These are phyloP conservation scores for Poecilus cupreus DNA, from an alignment of 2,888 invertebrate genomes.

Conservation along the genomic window DNA sequence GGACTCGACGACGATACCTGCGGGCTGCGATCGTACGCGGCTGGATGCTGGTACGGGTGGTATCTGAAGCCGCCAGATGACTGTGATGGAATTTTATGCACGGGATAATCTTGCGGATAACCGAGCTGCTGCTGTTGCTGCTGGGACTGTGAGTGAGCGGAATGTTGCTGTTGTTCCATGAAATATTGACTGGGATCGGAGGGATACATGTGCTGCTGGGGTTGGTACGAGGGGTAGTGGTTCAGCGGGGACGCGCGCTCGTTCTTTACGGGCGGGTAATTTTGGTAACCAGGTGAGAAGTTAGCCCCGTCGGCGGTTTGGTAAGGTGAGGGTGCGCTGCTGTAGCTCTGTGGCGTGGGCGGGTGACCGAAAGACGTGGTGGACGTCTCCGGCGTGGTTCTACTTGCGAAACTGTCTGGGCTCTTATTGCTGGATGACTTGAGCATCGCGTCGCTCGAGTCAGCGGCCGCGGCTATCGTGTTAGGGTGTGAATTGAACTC, in stretches of 20 bases:
- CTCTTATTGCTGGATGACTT: conserved; percentile 75
- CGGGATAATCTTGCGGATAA: conserved; percentile 68
- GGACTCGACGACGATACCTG: conserved; percentile 73
- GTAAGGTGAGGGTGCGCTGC: conserved; percentile 81
- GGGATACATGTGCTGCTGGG: conserved; percentile 57
- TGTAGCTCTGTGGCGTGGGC: conserved; percentile 80
- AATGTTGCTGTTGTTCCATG: conserved; percentile 64
- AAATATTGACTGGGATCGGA: conserved; percentile 54
- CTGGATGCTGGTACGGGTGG: conserved; percentile 71
- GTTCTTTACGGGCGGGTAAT: conserved; percentile 69
- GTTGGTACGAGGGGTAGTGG: conserved; percentile 59
- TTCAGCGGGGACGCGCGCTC: conserved; percentile 73
- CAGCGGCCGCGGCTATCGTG: conserved; percentile 82
- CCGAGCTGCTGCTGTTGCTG: conserved; percentile 68
- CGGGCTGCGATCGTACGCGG: conserved; percentile 75
- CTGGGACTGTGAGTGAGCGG: conserved; percentile 63
- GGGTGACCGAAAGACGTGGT: conserved; percentile 79
- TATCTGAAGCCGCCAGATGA: conserved; percentile 69
- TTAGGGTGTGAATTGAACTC: conserved; percentile 74
- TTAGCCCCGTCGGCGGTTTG: conserved; percentile 77
- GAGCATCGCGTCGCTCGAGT: conserved; percentile 83
- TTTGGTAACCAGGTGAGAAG: conserved; percentile 74
- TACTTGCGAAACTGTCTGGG: conserved; percentile 77
- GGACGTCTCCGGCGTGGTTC: conserved; percentile 75
- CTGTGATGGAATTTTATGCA: conserved; percentile 67